phyloP scores from a whole-genome alignment of 2,113 vertebrate genomes.

The Tragelaphus buxtoni region DNA sequence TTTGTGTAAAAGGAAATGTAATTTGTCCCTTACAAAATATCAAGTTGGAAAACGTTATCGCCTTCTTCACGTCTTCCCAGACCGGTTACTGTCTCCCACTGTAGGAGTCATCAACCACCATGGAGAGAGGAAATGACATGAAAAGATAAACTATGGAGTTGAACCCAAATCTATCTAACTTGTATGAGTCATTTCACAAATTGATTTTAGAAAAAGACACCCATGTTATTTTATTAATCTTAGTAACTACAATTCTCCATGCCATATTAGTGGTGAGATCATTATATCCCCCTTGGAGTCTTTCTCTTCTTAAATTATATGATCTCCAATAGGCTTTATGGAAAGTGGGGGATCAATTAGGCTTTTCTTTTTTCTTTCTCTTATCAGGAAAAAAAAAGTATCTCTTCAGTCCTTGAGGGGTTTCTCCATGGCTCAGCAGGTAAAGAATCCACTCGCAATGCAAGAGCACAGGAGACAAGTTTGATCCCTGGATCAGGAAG shows the following conservation, averaged over 20 bases:
- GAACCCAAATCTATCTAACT: not conserved
- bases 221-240: not conserved
- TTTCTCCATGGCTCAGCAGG: not conserved
- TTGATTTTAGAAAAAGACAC: not conserved
- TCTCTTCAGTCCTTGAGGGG: not conserved
- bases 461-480: not conserved
- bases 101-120: not conserved
- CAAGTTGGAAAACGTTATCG: not conserved
- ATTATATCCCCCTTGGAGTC: not conserved
- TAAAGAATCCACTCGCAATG: not conserved
- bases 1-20: conserved; percentile 34
- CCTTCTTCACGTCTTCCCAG: not conserved
- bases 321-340: not conserved
- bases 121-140: not conserved
- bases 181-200: not conserved
- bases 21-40: conserved; percentile 27
- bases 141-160: not conserved
- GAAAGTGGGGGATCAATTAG: not conserved
- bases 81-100: not conserved
- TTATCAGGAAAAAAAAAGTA: rapidly evolving
- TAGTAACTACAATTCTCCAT: not conserved
- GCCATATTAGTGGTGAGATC: not conserved
- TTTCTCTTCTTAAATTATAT: not conserved
- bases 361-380: not conserved
- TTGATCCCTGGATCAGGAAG: not conserved